Base-by-base conservation (phyloP, 2,797 vertebrate genomes). In the Kryptolebias ocellatus region DNA sequence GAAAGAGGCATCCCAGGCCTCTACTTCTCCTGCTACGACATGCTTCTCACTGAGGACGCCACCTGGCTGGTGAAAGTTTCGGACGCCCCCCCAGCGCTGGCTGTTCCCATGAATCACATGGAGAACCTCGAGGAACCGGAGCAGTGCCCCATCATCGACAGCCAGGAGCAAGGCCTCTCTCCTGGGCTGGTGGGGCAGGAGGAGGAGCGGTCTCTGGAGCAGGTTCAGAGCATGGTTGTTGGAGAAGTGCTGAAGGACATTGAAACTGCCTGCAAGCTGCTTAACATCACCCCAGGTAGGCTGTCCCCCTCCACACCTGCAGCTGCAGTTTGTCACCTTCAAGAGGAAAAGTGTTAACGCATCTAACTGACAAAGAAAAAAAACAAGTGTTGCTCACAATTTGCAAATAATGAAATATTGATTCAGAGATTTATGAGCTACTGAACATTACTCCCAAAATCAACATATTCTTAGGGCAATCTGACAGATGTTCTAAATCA, bases 231-330 rank as follows among this genome's bases (percentile, higher is more conserved):
- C 88, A 95, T 99, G 95, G 98, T 99, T 81, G 95, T 99, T 73
- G 96, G 96, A 0, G 98, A 99, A 70, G 98, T 99, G 76, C 94
- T 99, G 67, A 99, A 98, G 92, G 98, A 99, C 91, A 97, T 99
- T 8, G 97, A 98, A 90, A 99, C 96, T 0, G 97, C 97, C 72
- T 99, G 97, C 90, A 99, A 98, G 84, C 94, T 99, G 66, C 96
- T 99, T 74, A 98, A 98, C 82, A 99, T 99, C 86, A 91, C 95
- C 0, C 93, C 98, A 87, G 97, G 98, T 99, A 89, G 78, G 94
- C 28, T 6, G 4, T 17, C 50, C 3, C 49, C 37, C 46, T 5
- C 27, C 47, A 60, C 72, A 75, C 60, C 72, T 76, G 62, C 18
- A 45, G 2, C 47, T 49, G 27, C 28, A 45, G 24, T 50, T 34